Evolutionary conservation across 2,113 vertebrate species (phyloP).

Genomic region (Prolemur simus): DNA sequence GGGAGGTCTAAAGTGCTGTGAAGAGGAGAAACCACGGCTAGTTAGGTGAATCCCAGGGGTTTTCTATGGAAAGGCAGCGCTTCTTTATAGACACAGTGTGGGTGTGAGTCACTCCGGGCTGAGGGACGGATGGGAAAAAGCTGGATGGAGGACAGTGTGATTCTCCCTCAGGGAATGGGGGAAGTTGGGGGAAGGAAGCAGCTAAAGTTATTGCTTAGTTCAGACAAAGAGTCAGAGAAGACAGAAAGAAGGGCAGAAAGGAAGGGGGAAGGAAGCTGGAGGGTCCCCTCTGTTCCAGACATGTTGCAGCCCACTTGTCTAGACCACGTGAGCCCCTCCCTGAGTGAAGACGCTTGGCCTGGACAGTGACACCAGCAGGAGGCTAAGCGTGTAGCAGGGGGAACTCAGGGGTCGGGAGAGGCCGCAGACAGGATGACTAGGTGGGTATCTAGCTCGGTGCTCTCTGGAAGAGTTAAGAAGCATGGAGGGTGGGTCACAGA

Average conservation of each 20-base stretch:
- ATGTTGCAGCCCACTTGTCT: background rate
- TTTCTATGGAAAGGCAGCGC: background rate
- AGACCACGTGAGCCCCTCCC: background rate
- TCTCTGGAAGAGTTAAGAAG: background rate
- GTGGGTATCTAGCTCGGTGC: background rate
- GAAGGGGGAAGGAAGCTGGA: too few species aligned
- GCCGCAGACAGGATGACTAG: background rate
- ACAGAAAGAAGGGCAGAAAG: background rate
- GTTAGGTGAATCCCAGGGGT: background rate
- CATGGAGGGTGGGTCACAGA: background rate
- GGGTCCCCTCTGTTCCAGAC: background rate
- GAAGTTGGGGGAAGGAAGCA: background rate
- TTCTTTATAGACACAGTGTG: background rate
- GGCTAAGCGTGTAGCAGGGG: background rate
- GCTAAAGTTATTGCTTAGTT: background rate
- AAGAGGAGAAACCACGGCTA: background rate
- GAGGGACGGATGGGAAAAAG: background rate
- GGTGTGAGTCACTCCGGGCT: background rate
- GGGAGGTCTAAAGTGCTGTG: rapidly evolving
- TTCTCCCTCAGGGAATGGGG: too few species aligned
- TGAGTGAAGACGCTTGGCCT: background rate
- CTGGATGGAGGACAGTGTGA: background rate
- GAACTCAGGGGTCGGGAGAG: background rate
- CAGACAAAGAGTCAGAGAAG: background rate
- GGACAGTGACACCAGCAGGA: background rate